Evolutionary conservation across 2,797 vertebrate species (phyloP), one percentile per base, ranked within the genome.

Genomic region (Percopsis omiscomaycus): DNA sequence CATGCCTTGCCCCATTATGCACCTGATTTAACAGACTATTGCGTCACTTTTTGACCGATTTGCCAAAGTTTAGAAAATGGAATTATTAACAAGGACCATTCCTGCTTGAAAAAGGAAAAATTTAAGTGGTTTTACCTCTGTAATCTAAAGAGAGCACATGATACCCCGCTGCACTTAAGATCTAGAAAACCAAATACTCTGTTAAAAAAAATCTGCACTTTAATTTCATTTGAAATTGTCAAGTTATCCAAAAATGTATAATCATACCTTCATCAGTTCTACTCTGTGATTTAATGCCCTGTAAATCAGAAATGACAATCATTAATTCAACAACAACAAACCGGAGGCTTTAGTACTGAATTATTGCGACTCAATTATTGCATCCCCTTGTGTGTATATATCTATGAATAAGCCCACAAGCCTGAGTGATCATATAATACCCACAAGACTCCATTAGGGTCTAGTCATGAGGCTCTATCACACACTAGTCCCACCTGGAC

Each of bases 131-230:
- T 67, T 75, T 86, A 97, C 96, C 95, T 94, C 95, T 89, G 85
- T 96, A 96, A 87, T 97, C 95, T 0, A 95, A 79, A 65, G 93
- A 89, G 63, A 96, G 66, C 30, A 96, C 87, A 9, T 97, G 95
- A 78, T 94, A 94, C 11, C 88, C 94, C 1, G 88, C 91, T 9
- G 89, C 83, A 12, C 94, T 94, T 78, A 96, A 90, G 0, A 84
- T 61, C 95, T 97, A 79, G 15, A 56, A 13, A 63, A 84, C 14
- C 69, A 12, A 82, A 68, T 0, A 1, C 59, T 59, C 56, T 22
- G 0, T 2, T 0, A 55, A 54, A 16, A 77, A 55, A 61, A n/a
- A 60, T 14, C 0, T 0, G 8, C 9, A 13, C 9, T 37, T 53
- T 46, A 0, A 59, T 46, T 2, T 2, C 4, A 27, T 14, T 52